These are phyloP conservation scores for Brachypterus glaber DNA, from an alignment of 2,888 invertebrate species.

Conservation along the genomic window DNA sequence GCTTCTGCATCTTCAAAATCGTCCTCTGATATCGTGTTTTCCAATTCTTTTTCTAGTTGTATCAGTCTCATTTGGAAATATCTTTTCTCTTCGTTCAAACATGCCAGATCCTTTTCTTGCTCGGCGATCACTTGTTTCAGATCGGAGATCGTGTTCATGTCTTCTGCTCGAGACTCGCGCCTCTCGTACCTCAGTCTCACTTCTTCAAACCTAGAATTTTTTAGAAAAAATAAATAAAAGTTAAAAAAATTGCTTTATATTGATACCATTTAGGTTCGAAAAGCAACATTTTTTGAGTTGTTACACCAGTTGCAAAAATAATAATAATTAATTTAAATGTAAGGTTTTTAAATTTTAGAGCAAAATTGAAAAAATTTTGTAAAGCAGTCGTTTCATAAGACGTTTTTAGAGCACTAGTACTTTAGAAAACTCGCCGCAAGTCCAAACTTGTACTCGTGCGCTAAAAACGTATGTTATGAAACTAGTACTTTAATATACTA, in stretches of 20 bases:
- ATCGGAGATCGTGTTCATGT: conserved; percentile 46
- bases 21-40: conserved; percentile 29
- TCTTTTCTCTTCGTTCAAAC: conserved; percentile 48
- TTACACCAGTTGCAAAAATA: no score
- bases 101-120: conserved; percentile 48
- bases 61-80: conserved; percentile 48
- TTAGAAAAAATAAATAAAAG: no score
- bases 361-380: no score
- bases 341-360: no score
- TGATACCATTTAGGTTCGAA: conserved; percentile 4
- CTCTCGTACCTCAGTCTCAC: conserved; percentile 49
- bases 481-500: no score
- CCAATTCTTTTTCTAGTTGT: conserved; percentile 30
- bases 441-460: no score
- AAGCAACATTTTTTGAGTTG: no score
- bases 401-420: no score
- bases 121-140: conserved; percentile 47
- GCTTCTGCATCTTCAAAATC: conserved; percentile 31
- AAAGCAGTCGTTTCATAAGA: no score
- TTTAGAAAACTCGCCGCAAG: no score
- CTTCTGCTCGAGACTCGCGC: conserved; percentile 48
- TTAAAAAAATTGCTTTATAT: background rate
- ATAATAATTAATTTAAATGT: no score
- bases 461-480: no score
- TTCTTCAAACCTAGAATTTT: conserved; percentile 53